Evolutionary conservation across 2,797 vertebrate genomes (phyloP), one percentile per base, ranked within the genome.

Genomic region (Tachyglossus aculeatus): DNA sequence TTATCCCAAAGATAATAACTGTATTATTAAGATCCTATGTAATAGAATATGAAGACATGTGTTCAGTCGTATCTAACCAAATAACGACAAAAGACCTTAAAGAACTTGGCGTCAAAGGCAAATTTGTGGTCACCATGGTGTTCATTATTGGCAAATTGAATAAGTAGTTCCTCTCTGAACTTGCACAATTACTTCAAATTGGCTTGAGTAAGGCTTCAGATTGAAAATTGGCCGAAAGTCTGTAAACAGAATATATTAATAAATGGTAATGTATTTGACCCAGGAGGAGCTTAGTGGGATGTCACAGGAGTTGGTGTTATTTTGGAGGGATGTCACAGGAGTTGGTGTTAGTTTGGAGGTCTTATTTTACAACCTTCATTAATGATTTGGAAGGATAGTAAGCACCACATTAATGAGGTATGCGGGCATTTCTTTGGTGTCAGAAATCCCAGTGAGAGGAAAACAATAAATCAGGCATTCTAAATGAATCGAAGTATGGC

Each of bases 121-220:
- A 65, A 34, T 59, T 40, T 31, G n/a, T 41, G 44, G 15, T 38
- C 33, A 51, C 39, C 0, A 0, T 47, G 56, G 59, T 74, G 27
- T 27, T 27, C 43, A 52, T 44, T 18, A 37, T 31, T 32, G 34
- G 24, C 41, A 58, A 3, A 32, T 58, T 25, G 58, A 45, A 65
- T 47, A 36, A 24, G 32, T 27, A 24, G 47, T 67, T 37, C 61
- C 40, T 67, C 18, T 63, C 76, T 58, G 29, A 62, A 29, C 50
- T 58, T 45, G 24, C 53, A 38, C 68, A 73, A 55, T 71, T 25
- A 59, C 64, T 80, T 71, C 70, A 53, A 10, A 54, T 67, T 44
- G 67, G 22, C 56, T n/a, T 41, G 58, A 66, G 57, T 44, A 45
- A 43, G 67, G 54, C 57, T 73, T 73, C 37, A 66, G 51, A 32